Base-by-base conservation (phyloP, 2,888 invertebrate species). In the Sussaba pulchella region DNA sequence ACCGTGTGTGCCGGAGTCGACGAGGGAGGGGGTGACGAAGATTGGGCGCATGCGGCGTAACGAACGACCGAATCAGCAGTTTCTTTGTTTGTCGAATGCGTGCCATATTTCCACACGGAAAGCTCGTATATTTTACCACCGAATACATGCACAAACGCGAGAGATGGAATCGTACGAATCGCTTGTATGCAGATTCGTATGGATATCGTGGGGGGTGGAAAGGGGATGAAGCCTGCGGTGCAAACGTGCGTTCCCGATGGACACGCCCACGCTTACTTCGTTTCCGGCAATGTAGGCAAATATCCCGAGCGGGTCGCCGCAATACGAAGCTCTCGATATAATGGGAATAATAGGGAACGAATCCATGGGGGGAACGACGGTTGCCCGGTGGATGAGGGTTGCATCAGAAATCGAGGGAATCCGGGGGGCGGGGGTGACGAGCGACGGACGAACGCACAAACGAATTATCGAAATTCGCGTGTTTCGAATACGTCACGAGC, bases 251-350 rank as follows among this genome's bases (percentile, higher is more conserved):
- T 67, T n/a, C 12, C 21, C 21, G 9, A 12, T 36, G 50, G 39
- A n/a, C 50, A 24, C 43, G 10, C 36, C 36, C 71, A 59, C 47
- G 31, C 47, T 45, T 47, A 47, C 47, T 26, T 43, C 43, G 8
- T 41, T 31, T 24, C 24, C 43, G n/a, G 43, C 19, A 17, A 31
- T 57, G 59, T 39, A 50, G 21, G 39, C 61, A 61, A 72, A 61
- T 61, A 61, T 39, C 6, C 17, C 61, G 50, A 61, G 12, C 39
- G 24, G 61, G 14, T 47, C 50, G 50, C 39, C 61, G 14, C 71
- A 61, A 63, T 72, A 21, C 39, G 26, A 39, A 72, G 47, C 47
- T 72, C 71, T 72, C 71, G 71, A 52, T 72, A 72, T 72, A 72
- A 70, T 36, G n/a, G 43, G 36, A 59, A 57, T 59, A 59, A 72